Evolutionary conservation across 2,888 invertebrate genomes (phyloP), one percentile per base, ranked within the genome.

Genomic region (Corythucha ciliata): DNA sequence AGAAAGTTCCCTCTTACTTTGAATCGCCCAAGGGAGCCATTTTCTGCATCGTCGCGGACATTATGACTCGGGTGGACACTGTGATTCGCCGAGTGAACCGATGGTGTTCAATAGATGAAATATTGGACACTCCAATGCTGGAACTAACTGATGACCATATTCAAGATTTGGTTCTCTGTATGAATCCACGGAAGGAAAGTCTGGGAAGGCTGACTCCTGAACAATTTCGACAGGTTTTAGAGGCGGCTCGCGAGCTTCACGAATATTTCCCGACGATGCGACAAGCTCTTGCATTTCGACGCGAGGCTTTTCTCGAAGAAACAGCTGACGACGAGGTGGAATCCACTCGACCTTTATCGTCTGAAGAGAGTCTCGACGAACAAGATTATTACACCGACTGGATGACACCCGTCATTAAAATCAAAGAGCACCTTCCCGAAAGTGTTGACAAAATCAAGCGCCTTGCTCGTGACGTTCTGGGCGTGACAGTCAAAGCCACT

Each of bases 141-240:
- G 37, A 37, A 8, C 16, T 51, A 16, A 45, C 51, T 4, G 45
- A 51, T 10, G 45, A 44, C 16, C 26, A 45, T 8, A 51, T 51
- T 16, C 27, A 29, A 29, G 51, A 45, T 16, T 29, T 51, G 21
- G 51, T 37, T 14, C 4, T 42, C 16, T 42, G 42, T 22, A 44
- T 50, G 10, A 34, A 44, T 25, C 51, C 44, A 5, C 24, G 3
- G n/a, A 24, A 37, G 3, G 45, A 45, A 27, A 45, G 51, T 12
- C 26, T 51, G n/a, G 51, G 51, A 6, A 24, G 29, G 6, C 7
- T 51, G 12, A 22, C 51, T 2, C 34, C 36, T 24, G 26, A 36
- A 21, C 18, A 26, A 24, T 44, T 51, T 14, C 21, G 18, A n/a
- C 14, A 37, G 8, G n/a, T 51, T 22, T 37, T 51, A 22, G 21